Conservation (phyloP, 2,888 invertebrate species). For the Sminthurides aquaticus region DNA sequence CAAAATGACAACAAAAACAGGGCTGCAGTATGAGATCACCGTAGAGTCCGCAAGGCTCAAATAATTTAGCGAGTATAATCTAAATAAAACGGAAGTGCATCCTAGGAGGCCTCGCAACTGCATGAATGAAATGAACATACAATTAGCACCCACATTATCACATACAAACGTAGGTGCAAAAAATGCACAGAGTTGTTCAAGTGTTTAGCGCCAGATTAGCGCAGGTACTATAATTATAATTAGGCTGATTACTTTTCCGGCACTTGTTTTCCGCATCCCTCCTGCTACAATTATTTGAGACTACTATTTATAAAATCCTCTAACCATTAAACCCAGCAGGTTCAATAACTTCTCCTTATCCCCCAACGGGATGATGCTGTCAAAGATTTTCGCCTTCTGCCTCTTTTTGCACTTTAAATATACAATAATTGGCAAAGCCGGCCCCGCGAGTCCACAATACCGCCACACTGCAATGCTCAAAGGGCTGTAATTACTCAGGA, state of each 20-base stretch:
- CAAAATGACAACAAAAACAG: constrained; percentile 18
- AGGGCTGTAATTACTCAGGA: constrained; percentile 31
- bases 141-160: too few relatives aligned
- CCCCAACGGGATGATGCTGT: constrained; percentile 21
- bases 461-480: constrained; percentile 36
- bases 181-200: too few relatives aligned
- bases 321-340: constrained; percentile 25
- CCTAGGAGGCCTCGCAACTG: constrained; percentile 19
- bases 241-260: too few relatives aligned
- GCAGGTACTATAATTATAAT: too few relatives aligned
- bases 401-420: constrained; percentile 18
- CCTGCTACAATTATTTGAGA: too few relatives aligned
- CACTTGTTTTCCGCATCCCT: too few relatives aligned
- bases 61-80: constrained; percentile 15
- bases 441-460: constrained; percentile 29
- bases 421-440: constrained; percentile 24
- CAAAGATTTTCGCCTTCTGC: constrained; percentile 16
- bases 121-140: too few relatives aligned
- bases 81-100: constrained; percentile 13
- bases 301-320: too few relatives aligned
- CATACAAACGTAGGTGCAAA: too few relatives aligned
- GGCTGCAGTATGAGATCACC: constrained; percentile 17
- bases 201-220: too few relatives aligned
- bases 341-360: constrained; percentile 20
- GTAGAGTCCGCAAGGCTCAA: constrained; percentile 11